Evolutionary conservation across 2,113 vertebrate species (phyloP).

Genomic region (Pituophis catenifer): DNA sequence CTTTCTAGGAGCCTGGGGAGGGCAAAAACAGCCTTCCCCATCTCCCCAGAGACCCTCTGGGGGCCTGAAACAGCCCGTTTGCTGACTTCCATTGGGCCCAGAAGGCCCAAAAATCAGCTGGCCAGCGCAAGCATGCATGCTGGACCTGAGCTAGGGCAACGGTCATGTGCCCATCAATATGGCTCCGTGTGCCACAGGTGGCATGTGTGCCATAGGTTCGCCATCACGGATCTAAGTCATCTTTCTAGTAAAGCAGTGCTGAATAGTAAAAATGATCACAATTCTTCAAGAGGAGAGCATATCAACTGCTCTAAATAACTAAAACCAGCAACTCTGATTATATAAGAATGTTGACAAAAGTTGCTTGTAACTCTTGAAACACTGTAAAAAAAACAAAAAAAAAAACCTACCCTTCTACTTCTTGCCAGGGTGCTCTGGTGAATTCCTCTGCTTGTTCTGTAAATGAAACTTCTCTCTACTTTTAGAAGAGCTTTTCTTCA

Average conservation of each 20-base stretch:
- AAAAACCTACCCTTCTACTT: background rate
- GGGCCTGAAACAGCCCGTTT: too few species aligned
- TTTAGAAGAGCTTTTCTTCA: background rate
- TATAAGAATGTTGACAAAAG: background rate
- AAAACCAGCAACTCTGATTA: background rate
- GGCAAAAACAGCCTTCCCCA: too few species aligned
- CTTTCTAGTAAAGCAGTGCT: background rate
- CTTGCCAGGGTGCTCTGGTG: background rate
- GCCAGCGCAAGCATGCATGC: too few species aligned
- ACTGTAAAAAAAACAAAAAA: background rate
- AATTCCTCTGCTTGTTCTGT: background rate
- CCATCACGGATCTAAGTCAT: background rate
- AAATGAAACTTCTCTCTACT: background rate
- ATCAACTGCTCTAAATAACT: background rate
- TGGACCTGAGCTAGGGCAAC: too few species aligned
- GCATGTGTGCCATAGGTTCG: too few species aligned
- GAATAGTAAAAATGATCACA: background rate
- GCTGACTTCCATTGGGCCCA: too few species aligned
- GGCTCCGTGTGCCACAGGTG: too few species aligned
- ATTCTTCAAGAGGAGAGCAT: background rate
- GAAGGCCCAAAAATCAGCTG: too few species aligned
- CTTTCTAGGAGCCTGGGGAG: too few species aligned
- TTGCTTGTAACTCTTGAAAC: background rate
- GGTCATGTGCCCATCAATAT: too few species aligned
- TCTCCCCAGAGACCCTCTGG: too few species aligned